Evolutionary conservation across 2,113 vertebrate species (phyloP).

Genomic region (Solea senegalensis): DNA sequence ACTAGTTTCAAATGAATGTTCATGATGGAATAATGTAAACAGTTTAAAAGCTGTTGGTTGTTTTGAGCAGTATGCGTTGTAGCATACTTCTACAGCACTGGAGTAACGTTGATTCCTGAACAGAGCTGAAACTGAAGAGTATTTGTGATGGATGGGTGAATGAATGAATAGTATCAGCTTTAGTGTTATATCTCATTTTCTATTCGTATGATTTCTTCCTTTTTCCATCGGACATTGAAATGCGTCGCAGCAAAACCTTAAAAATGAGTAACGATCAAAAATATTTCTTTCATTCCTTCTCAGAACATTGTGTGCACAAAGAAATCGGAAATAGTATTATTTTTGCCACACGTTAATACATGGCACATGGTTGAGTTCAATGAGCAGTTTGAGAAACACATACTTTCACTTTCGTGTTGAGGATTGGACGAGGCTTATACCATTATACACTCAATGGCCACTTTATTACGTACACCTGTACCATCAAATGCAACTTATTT

Average conservation of each 20-base stretch:
- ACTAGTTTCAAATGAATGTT: constrained; percentile 41
- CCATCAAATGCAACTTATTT: no score
- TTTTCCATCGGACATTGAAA: constrained; percentile 20
- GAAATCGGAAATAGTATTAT: not conserved
- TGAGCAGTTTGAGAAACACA: not conserved
- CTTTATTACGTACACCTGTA: no score
- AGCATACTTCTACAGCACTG: constrained; percentile 64
- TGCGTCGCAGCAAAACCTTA: constrained; percentile 40
- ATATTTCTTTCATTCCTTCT: constrained; percentile 26
- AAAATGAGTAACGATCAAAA: constrained; percentile 35
- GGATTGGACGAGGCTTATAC: not conserved
- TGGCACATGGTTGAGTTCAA: not conserved
- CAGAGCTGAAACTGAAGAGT: constrained; percentile 55
- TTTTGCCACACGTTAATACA: not conserved
- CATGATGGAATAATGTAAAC: constrained; percentile 39
- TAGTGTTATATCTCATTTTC: constrained; percentile 48
- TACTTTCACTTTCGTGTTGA: not conserved
- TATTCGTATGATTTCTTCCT: constrained; percentile 10
- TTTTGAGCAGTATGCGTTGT: constrained; percentile 69
- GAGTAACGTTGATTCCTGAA: constrained; percentile 50
- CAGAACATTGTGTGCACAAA: constrained; percentile 34
- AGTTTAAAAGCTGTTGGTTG: constrained; percentile 27
- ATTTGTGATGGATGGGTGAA: constrained; percentile 42
- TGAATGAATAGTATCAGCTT: constrained; percentile 54
- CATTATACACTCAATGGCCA: not conserved